Evolutionary conservation across 2,113 vertebrate genomes (phyloP), one percentile per base, ranked within the genome.

Genomic region (Ctenodactylus gundi): DNA sequence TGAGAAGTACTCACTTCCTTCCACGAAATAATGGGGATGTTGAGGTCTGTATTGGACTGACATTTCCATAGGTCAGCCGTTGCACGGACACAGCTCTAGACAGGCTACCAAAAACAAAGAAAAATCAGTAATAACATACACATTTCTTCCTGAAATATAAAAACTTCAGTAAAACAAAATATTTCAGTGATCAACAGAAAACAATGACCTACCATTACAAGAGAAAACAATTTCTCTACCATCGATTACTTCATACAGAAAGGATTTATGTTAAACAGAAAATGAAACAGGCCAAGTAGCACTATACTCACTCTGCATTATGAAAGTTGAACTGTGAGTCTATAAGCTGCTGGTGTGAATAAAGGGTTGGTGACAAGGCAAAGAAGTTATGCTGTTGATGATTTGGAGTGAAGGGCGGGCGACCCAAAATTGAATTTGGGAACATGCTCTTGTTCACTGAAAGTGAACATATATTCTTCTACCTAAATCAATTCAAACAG

Each of bases 401-500:
- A 76, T 96, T 97, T 94, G 96, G 96, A 86, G 82, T 90, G 84
- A 98, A 98, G 91, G 98, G 97, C 88, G 97, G 97, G 96, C 58
- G 83, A 97, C 98, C 95, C 98, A 98, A 90, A 91, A 81, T 98
- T 86, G 98, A 98, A 94, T 98, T 98, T 96, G 98, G 98, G 97
- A 98, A 99, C 99, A 99, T 99, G 91, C 95, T 99, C 97, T 95
- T 97, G 97, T 96, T 96, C 96, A 93, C 97, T 95, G 90, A 96
- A 97, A 89, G 95, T 90, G 82, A 98, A 98, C 98, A 99, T 99
- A 97, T 98, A 98, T 97, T 95, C 96, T 96, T 96, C 84, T 39
- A 96, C 92, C 98, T 98, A 64, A 25, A 88, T 60, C 17, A 51
- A 84, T 93, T 82, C 90, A 31, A 64, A 44, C 87, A 34, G 1